Base-by-base conservation (phyloP, 2,113 vertebrate species). In the Trinectes maculatus region DNA sequence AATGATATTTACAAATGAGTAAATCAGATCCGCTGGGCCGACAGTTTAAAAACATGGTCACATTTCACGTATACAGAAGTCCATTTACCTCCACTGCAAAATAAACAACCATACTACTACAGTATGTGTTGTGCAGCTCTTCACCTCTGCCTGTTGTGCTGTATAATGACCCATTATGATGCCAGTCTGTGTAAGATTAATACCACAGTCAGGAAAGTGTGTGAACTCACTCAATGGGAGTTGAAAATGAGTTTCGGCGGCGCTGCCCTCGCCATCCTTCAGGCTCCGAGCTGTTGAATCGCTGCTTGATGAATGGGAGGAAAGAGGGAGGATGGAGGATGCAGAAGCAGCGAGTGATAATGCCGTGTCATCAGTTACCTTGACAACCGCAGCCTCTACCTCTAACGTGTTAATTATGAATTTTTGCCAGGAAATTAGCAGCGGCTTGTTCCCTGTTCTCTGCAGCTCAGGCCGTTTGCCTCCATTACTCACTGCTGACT, bases 291-390 rank as follows among this genome's bases (percentile, higher is more conserved):
- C 73, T 24, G 46, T 0, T 85, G 66, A 85, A 83, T 79, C 52
- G 64, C 57, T 52, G 78, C 70, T 63, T 79, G 78, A 87, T 84
- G 86, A 83, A 83, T 82, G 67, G 57, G 54, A 75, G 76, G 57
- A 52, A 49, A 63, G 63, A 18, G 51, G 69, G 74, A 73, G 70
- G 80, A 47, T 13, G 63, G 64, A 71, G 79, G 82, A 57, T 46
- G 69, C 71, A 73, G 65, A 57, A 77, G 79, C 28, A 2, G 59
- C 66, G 67, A 76, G 80, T 57, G 84, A 89, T 88, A 87, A 84
- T 73, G 81, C 39, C 5, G 67, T 89, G 85, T 88, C 89, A 88
- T 90, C 87, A 83, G 89, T 89, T 87, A 86, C 87, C 87, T 72
- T 89, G 87, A 84, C 89, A 82, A 90, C 89, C 37, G 34, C 79